phyloP scores from a whole-genome alignment of 2,113 vertebrate species.

The Amia ocellicauda region DNA sequence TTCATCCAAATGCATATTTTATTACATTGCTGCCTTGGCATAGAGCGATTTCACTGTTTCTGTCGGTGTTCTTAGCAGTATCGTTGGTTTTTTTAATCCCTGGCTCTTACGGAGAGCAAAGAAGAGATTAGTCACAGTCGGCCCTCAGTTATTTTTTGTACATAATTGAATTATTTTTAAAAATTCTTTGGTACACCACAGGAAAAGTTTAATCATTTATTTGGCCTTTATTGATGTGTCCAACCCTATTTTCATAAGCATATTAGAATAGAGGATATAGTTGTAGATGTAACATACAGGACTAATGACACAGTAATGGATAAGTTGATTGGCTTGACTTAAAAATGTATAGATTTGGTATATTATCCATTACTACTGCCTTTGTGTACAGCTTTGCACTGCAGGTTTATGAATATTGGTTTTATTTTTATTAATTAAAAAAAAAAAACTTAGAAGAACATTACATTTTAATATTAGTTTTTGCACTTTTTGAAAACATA shows the following conservation, averaged over 20 bases:
- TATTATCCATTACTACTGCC: no score
- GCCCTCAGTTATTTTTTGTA: constrained; percentile 30
- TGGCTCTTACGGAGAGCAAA: constrained; percentile 26
- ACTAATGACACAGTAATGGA: no score
- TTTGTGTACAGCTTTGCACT: no score
- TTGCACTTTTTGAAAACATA: no score
- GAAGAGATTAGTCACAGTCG: constrained; percentile 40
- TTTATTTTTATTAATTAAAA: no score
- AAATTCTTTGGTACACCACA: constrained; percentile 19
- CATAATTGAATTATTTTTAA: constrained; percentile 37
- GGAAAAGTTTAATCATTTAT: constrained; percentile 22
- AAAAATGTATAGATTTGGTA: no score
- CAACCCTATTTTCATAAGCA: constrained; percentile 26
- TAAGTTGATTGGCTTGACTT: no score
- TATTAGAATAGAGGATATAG: no score
- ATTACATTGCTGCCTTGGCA: constrained; percentile 7
- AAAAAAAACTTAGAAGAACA: no score
- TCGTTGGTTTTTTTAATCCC: constrained; percentile 27
- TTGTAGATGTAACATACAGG: no score
- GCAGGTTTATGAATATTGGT: no score
- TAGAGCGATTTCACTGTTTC: constrained; percentile 18
- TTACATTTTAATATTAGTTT: no score
- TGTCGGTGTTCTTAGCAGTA: constrained; percentile 21
- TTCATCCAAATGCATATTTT: constrained; percentile 19
- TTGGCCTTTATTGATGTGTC: constrained; percentile 15